Conservation (phyloP, 37 sponge, comb jelly and placozoan species). For the Axinella damicornis region DNA sequence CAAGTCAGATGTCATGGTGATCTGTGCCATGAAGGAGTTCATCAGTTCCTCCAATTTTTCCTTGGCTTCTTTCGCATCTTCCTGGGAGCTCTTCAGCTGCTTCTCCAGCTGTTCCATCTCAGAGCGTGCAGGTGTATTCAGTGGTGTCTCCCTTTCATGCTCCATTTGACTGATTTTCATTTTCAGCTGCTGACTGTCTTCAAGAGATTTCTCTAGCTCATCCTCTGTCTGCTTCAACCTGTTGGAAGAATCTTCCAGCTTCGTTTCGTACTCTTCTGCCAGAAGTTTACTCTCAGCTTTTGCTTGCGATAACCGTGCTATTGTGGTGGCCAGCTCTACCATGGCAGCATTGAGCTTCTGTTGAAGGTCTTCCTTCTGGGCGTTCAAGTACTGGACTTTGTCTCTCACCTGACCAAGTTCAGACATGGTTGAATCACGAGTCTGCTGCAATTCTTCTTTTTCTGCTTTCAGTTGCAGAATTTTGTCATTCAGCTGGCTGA, state of each 20-base stretch:
- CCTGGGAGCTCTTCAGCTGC: slow-evolving; percentile 8
- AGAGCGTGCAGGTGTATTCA: slow-evolving; percentile 33
- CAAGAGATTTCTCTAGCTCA: background rate
- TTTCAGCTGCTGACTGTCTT: slow-evolving; percentile 10
- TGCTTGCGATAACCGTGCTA: too few relatives aligned
- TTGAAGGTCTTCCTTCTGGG: background rate
- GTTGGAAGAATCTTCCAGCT: background rate
- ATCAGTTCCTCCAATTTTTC: background rate
- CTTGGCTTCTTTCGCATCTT: background rate
- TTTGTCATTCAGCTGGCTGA: too few relatives aligned
- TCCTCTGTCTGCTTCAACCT: background rate
- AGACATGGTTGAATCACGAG: too few relatives aligned
- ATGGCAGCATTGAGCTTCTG: slow-evolving; percentile 3
- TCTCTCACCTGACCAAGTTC: too few relatives aligned
- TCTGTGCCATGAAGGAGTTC: too few relatives aligned
- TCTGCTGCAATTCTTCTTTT: too few relatives aligned
- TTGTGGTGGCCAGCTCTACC: background rate
- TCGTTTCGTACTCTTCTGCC: background rate
- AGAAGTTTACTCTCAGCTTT: background rate
- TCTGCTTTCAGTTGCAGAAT: too few relatives aligned
- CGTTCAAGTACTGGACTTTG: too few relatives aligned
- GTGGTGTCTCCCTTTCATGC: slow-evolving; percentile 58
- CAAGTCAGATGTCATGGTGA: too few relatives aligned
- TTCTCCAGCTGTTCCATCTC: slow-evolving; percentile 52
- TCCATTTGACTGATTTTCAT: background rate